Conservation (phyloP, 2,888 invertebrate species). For the Drosophila borborema region DNA sequence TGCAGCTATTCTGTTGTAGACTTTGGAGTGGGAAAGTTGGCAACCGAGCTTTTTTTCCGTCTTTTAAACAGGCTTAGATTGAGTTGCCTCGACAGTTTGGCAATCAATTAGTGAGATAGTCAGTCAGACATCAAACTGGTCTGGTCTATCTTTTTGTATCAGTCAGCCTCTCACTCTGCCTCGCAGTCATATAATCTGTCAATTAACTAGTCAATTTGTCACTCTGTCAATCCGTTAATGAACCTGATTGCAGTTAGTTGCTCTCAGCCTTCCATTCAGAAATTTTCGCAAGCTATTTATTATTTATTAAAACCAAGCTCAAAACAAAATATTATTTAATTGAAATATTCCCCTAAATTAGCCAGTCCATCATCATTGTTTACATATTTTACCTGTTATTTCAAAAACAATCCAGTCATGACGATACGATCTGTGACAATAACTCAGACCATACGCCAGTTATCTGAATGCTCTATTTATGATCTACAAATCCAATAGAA, state of each 20-base stretch:
- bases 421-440: slow-evolving; percentile 16
- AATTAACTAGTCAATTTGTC: background rate
- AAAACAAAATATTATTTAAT: slow-evolving; percentile 2
- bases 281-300: background rate
- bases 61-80: background rate
- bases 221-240: background rate
- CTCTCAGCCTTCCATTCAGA: too few relatives aligned
- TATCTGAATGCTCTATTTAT: slow-evolving; percentile 34
- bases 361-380: background rate
- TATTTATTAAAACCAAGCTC: background rate
- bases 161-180: background rate
- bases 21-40: background rate
- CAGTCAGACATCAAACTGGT: background rate
- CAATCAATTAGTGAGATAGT: background rate
- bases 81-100: background rate
- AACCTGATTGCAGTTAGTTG: background rate
- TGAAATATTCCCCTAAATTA: background rate
- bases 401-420: background rate
- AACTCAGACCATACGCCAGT: slow-evolving; percentile 13
- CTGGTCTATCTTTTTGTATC: background rate
- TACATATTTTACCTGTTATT: background rate
- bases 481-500: slow-evolving; percentile 36
- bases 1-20: background rate
- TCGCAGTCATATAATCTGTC: background rate
- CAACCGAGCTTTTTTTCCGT: background rate